phyloP scores from a whole-genome alignment of 2,113 vertebrate genomes.

The Trogon surrucura region DNA sequence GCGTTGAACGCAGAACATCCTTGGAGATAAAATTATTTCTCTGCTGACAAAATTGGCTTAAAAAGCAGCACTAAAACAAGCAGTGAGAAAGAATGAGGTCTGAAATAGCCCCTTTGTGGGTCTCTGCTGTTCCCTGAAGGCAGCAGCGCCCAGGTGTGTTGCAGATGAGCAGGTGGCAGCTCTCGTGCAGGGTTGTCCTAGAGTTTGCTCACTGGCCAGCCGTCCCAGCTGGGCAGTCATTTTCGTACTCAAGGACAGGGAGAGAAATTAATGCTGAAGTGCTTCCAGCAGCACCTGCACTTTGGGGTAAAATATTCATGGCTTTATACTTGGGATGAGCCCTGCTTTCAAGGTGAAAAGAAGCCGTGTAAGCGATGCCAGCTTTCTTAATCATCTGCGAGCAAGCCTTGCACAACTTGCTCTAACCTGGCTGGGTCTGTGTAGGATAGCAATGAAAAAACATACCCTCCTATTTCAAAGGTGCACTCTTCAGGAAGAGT shows the following conservation, averaged over 20 bases:
- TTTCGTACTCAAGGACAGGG: background rate
- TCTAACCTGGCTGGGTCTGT: background rate
- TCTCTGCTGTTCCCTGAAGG: background rate
- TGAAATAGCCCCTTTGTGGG: background rate
- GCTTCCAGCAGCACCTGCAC: background rate
- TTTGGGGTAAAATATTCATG: background rate
- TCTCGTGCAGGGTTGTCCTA: background rate
- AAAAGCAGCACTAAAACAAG: background rate
- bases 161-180: background rate
- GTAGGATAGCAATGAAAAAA: background rate
- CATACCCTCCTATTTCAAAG: background rate
- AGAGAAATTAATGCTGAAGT: background rate
- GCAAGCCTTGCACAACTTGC: background rate
- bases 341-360: background rate
- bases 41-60: background rate
- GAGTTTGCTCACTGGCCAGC: background rate
- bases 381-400: fast-evolving
- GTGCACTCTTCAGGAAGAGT: background rate
- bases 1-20: background rate
- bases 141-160: background rate
- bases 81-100: background rate
- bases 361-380: background rate
- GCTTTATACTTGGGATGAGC: background rate
- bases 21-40: background rate
- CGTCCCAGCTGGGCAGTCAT: background rate